Conservation (phyloP, 2,797 vertebrate genomes). For the Trachurus trachurus region DNA sequence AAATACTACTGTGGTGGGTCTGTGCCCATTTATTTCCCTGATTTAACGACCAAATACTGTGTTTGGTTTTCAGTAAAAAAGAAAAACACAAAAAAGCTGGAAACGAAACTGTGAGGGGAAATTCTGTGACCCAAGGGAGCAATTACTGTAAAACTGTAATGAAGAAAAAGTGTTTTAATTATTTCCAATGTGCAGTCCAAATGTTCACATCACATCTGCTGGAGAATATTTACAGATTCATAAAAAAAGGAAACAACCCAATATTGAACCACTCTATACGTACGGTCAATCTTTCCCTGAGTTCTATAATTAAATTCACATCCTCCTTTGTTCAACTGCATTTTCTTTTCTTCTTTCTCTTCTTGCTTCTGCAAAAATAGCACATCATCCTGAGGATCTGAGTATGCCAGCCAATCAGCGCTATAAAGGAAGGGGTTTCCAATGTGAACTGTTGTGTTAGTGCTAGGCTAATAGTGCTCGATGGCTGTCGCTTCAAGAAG, state of each 20-base stretch:
- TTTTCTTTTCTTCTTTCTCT: background rate
- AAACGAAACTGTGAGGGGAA: slow-evolving; percentile 26
- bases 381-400: slow-evolving; percentile 14
- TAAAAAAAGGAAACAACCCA: background rate
- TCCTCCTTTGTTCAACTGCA: background rate
- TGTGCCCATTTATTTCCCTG: slow-evolving; percentile 29
- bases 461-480: slow-evolving; percentile 33
- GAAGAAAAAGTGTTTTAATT: slow-evolving; percentile 59
- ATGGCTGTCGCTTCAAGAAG: slow-evolving; percentile 51
- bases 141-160: slow-evolving; percentile 50
- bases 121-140: slow-evolving; percentile 27
- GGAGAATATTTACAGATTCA: slow-evolving; percentile 28
- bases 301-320: slow-evolving; percentile 26
- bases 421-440: slow-evolving; percentile 29
- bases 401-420: slow-evolving; percentile 23
- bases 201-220: slow-evolving; percentile 28
- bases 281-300: background rate
- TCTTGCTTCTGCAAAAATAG: slow-evolving; percentile 2
- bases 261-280: background rate
- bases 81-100: slow-evolving; percentile 33
- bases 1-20: background rate
- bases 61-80: slow-evolving; percentile 39
- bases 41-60: slow-evolving; percentile 28
- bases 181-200: slow-evolving; percentile 23
- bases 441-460: slow-evolving; percentile 38